phyloP scores from a whole-genome alignment of 2,888 invertebrate genomes.

The Chrysodeixis includens region DNA sequence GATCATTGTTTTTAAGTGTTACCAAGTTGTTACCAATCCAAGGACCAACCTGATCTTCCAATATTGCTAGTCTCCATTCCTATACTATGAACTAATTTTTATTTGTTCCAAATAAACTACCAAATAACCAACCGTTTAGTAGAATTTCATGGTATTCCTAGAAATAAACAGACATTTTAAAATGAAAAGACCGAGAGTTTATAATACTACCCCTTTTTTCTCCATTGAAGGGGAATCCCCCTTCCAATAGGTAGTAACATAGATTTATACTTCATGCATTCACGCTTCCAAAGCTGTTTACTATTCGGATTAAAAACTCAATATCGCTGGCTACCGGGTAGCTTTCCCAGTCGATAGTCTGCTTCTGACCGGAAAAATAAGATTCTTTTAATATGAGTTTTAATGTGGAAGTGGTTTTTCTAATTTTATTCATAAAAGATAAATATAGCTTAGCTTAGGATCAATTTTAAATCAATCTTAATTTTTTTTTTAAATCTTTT shows the following conservation, averaged over 20 bases:
- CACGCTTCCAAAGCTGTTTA: slow-evolving; percentile 4
- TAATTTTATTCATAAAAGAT: too few relatives aligned
- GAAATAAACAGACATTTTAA: not conserved
- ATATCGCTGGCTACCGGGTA: not conserved
- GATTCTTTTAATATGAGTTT: not conserved
- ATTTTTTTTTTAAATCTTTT: too few relatives aligned
- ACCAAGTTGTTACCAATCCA: not conserved
- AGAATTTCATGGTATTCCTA: not conserved
- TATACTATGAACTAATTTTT: too few relatives aligned
- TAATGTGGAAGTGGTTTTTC: too few relatives aligned
- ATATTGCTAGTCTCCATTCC: too few relatives aligned
- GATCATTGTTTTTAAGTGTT: not conserved
- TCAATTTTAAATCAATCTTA: too few relatives aligned
- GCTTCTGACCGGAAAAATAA: not conserved
- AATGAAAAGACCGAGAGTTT: not conserved
- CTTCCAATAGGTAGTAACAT: not conserved
- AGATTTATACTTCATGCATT: slow-evolving; percentile 4
- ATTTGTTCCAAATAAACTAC: too few relatives aligned
- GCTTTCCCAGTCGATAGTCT: not conserved
- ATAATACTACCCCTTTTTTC: not conserved
- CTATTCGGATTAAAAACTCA: slow-evolving; percentile 4
- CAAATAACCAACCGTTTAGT: too few relatives aligned
- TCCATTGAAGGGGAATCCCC: not conserved
- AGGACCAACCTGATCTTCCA: not conserved
- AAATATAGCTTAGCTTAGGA: too few relatives aligned